Evolutionary conservation across 2,113 vertebrate genomes (phyloP).

Genomic region (Potamarius usumacintae): DNA sequence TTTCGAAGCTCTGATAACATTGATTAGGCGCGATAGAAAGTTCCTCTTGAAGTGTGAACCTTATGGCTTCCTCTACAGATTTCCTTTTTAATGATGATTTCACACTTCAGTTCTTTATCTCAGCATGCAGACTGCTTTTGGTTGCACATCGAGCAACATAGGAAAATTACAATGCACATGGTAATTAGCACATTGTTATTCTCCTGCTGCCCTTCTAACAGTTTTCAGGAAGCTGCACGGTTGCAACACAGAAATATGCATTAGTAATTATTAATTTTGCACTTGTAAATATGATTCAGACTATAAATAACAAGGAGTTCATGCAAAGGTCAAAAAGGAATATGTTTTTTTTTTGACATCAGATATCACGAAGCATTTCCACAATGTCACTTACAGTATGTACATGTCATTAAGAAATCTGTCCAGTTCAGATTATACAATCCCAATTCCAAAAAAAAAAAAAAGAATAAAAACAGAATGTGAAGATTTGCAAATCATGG

Average conservation of each 20-base stretch:
- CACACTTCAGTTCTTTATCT: conserved; percentile 24
- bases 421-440: background rate
- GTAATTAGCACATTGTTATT: conserved; percentile 20
- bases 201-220: background rate
- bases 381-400: background rate
- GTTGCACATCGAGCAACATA: background rate
- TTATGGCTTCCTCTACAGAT: background rate
- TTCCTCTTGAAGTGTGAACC: conserved; percentile 12
- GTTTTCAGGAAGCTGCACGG: background rate
- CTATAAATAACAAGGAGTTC: background rate
- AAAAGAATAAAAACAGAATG: too few species aligned
- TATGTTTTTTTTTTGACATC: background rate
- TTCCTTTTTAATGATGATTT: conserved; percentile 22
- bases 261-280: background rate
- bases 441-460: too few species aligned
- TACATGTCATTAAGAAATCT: background rate
- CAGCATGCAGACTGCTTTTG: conserved; percentile 1
- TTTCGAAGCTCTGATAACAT: background rate
- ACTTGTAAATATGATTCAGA: background rate
- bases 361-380: background rate
- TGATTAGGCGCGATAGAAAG: background rate
- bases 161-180: conserved; percentile 16
- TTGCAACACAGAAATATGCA: background rate
- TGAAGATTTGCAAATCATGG: too few species aligned
- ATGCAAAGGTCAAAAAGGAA: background rate